Evolutionary conservation across 1,140 invertebrate genomes (phyloP).

Genomic region (Holotrichia oblita): DNA sequence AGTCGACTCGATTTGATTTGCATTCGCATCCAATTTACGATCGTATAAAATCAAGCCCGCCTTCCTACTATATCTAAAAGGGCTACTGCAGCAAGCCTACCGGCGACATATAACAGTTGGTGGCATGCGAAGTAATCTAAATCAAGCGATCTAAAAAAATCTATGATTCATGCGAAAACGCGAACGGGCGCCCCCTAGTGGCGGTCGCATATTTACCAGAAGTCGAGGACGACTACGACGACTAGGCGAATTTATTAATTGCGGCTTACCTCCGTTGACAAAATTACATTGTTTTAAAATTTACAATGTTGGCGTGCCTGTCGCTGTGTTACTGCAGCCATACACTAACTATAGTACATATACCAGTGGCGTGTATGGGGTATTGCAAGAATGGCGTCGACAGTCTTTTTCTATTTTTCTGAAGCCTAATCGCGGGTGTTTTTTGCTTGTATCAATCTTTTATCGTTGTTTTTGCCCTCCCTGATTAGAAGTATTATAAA

Average conservation of each 20-base stretch:
- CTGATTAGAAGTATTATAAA: no score
- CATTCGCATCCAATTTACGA: neutral
- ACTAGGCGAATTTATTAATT: slow-evolving; percentile 34
- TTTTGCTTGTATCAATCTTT: no score
- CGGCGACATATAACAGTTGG: neutral
- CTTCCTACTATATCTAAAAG: neutral
- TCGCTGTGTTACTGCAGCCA: slow-evolving; percentile 18
- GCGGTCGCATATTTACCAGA: neutral
- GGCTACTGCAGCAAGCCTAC: neutral
- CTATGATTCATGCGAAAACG: slow-evolving; percentile 28
- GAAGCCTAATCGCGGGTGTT: no score
- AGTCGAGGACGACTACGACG: neutral
- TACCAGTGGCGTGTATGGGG: no score
- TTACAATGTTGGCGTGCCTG: slow-evolving; percentile 20
- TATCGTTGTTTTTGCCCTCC: no score
- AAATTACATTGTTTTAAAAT: slow-evolving; percentile 35
- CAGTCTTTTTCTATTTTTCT: no score
- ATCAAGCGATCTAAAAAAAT: slow-evolving; percentile 27
- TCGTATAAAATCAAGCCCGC: no score
- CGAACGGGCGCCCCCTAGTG: neutral
- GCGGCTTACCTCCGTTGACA: slow-evolving; percentile 20
- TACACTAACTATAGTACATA: no score
- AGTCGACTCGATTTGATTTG: neutral
- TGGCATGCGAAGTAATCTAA: slow-evolving; percentile 5
- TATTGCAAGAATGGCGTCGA: no score